Evolutionary conservation across 1,140 invertebrate genomes (phyloP).

Genomic region (Aphelenchoides fujianensis): DNA sequence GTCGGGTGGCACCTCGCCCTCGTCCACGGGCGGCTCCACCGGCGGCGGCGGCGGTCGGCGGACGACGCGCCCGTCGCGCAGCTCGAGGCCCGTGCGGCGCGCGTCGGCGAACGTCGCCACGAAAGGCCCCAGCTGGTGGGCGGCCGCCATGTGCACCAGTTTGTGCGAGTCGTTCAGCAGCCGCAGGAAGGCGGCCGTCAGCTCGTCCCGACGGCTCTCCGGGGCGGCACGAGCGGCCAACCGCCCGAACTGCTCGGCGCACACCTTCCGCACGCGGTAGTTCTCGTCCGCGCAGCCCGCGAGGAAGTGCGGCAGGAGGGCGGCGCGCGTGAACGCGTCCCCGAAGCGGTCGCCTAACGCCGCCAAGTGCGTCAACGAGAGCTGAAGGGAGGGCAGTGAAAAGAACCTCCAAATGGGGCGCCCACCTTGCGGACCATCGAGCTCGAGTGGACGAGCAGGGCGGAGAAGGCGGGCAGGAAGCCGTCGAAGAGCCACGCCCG

Average conservation of each 20-base stretch:
- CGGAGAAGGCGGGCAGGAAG: conserved; percentile 26
- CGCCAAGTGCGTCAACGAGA: conserved; percentile 9
- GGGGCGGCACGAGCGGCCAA: conserved; percentile 20
- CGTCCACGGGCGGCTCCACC: background rate
- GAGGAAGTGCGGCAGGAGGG: conserved; percentile 24
- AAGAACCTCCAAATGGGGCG: background rate
- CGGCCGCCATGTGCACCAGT: conserved; percentile 28
- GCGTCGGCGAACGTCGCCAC: conserved; percentile 38
- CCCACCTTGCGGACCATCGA: conserved; percentile 5
- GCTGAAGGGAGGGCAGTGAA: background rate
- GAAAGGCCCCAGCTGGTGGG: conserved; percentile 28
- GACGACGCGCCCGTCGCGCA: conserved; percentile 1
- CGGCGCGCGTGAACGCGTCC: conserved; percentile 24
- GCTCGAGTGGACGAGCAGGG: conserved; percentile 21
- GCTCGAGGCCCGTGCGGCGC: conserved; percentile 19
- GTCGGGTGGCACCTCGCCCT: background rate
- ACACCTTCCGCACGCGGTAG: conserved; percentile 34
- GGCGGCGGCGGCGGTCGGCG: background rate
- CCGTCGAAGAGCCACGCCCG: conserved; percentile 34
- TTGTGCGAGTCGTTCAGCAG: conserved; percentile 17
- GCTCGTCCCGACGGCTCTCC: conserved; percentile 3
- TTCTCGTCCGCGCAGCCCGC: conserved; percentile 13
- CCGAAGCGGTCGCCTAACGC: conserved; percentile 25
- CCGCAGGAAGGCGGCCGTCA: conserved; percentile 27
- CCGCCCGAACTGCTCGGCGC: conserved; percentile 33